Base-by-base conservation (phyloP, 2,113 vertebrate species). In the Atherinomorus stipes region DNA sequence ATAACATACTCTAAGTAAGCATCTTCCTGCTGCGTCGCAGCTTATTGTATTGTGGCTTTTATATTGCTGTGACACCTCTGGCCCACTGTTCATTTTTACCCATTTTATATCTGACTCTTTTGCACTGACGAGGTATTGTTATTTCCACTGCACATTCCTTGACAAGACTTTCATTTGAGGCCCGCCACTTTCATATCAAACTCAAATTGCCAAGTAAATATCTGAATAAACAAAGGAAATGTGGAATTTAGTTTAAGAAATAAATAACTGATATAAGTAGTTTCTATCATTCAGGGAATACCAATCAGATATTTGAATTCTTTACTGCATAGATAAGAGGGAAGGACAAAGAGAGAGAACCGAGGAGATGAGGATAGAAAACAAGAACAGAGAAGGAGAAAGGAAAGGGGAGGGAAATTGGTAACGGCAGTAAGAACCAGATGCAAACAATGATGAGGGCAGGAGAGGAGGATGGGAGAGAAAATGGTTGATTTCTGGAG, bases 401-500 rank as follows among this genome's bases (percentile, higher is more conserved):
- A 19, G 71, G 40, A 60, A 54, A 15, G 26, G 58, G 13, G 56
- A 26, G 19, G 15, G 57, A 54, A 78, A 82, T 84, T 74, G 5
- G 85, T 73, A 78, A 54, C 18, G 25, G 63, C 38, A 71, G 51
- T 40, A 26, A 57, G 59, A 67, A 65, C 7, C 21, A 68, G 66
- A 62, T 18, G 42, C 34, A 68, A 74, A 60, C 54, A 63, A 28
- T 28, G 56, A 62, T 23, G 60, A 69, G 47, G 62, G 64, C 25
- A 56, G 22, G 21, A 40, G 71, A 51, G 7, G 53, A 44, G 52
- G 70, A 6, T n/a, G 75, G 52, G 78, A 69, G 49, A 25, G 47
- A 59, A 44, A 26, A 22, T 63, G 70, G 62, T 84, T 81, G 76
- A 85, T 83, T 81, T 89, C 74, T 51, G 52, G 68, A 52, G 78